Evolutionary conservation across 1,140 invertebrate genomes (phyloP), one percentile per base, ranked within the genome.

Genomic region (Atta texana): DNA sequence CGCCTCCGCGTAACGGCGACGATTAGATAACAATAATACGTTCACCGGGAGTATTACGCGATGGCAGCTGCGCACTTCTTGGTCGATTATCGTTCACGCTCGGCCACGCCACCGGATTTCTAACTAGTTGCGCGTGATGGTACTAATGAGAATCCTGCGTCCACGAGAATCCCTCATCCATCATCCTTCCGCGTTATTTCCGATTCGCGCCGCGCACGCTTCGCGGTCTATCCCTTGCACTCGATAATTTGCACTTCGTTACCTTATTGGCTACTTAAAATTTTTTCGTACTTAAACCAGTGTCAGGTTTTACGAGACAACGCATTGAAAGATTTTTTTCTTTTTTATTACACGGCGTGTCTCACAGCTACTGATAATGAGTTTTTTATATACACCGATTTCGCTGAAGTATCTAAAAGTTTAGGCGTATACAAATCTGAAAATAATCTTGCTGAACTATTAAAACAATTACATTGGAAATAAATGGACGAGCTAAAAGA

Each of bases 11-110:
- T 66, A 87, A 85, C 87, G 12, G 75, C 55, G 34, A 89, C 88
- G 88, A 89, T 89, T 89, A 87, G 88, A 89, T 87, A 89, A 87
- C 88, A 74, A 78, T 87, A 86, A 89, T 89, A 63, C 75, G 59
- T 53, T 66, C 55, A 74, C 66, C 63, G 44, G 7, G 63, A 59
- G 49, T 34, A 63, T 89, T 88, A 78, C 44, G 28, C 66, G 63
- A 53, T 39, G 53, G 51, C 71, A 39, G 31, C 61, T 78, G 66
- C 53, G 53, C 74, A 55, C 71, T 89, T 89, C 81, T 86, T 72
- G 87, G 81, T 89, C 88, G 77, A 89, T 89, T 89, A 89, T 89
- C 75, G 78, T 87, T 80, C 39, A 21, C 64, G 64, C 72, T 72
- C 28, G 72, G 18, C 44, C 63, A 55, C 49, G 24, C 59, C 49